phyloP scores from a whole-genome alignment of 2,797 vertebrate species.

The Enteromius afrohamiltoni region DNA sequence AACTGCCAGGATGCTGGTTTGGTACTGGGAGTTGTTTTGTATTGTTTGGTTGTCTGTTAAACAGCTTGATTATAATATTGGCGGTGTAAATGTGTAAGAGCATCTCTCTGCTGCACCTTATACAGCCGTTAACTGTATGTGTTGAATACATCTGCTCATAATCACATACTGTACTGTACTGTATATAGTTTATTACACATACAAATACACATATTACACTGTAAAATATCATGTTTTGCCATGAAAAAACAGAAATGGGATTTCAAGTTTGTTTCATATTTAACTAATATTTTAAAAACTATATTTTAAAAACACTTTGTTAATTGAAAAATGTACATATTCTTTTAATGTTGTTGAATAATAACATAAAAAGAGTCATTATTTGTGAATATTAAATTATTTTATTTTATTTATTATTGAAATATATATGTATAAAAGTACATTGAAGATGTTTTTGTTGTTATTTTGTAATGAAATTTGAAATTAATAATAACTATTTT shows the following conservation, averaged over 20 bases:
- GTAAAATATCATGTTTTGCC: not conserved
- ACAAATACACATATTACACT: too few species aligned
- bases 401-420: too few species aligned
- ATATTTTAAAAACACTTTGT: too few species aligned
- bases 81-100: slow-evolving; percentile 1
- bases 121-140: not conserved
- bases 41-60: slow-evolving; percentile 45
- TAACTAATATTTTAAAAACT: not conserved
- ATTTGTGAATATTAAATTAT: too few species aligned
- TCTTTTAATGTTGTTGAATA: too few species aligned
- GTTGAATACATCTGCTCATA: slow-evolving; percentile 10
- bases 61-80: slow-evolving; percentile 31
- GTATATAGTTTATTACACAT: slow-evolving; percentile 59
- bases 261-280: not conserved
- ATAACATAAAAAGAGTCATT: too few species aligned
- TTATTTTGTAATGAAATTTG: too few species aligned
- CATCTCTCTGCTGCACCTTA: not conserved
- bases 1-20: slow-evolving; percentile 54
- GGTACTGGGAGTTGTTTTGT: slow-evolving; percentile 51
- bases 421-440: too few species aligned
- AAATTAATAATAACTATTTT: too few species aligned
- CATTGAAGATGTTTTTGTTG: too few species aligned
- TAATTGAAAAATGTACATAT: too few species aligned
- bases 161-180: slow-evolving; percentile 13
- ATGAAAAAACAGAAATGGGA: not conserved